phyloP scores from a whole-genome alignment of 2,888 invertebrate species.

The Spatulosminthurus flaviceps region DNA sequence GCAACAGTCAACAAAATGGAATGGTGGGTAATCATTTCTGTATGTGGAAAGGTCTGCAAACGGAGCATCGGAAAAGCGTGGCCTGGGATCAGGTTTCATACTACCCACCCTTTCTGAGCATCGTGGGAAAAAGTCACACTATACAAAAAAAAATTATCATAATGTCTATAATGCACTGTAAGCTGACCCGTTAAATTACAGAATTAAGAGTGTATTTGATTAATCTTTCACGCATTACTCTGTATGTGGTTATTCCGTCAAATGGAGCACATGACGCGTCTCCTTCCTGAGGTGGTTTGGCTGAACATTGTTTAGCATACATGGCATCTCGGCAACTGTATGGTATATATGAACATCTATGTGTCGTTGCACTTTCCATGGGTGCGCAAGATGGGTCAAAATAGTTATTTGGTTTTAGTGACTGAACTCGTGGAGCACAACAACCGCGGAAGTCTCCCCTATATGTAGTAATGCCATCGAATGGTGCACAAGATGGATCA shows the following conservation, averaged over 20 bases:
- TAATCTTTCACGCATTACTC: conserved; percentile 31
- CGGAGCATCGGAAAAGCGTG: conserved; percentile 49
- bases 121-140: conserved; percentile 46
- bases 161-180: no score
- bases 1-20: conserved; percentile 52
- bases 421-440: conserved; percentile 37
- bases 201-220: no score
- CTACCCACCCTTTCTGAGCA: conserved; percentile 7
- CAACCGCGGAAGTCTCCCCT: conserved; percentile 46
- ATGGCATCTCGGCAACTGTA: conserved; percentile 41
- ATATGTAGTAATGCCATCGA: conserved; percentile 53
- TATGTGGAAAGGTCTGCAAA: conserved; percentile 54
- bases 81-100: conserved; percentile 46
- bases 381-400: conserved; percentile 50
- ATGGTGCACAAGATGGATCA: conserved; percentile 48
- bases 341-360: conserved; percentile 52
- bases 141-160: not conserved
- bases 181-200: no score
- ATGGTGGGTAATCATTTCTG: conserved; percentile 54
- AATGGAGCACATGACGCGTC: conserved; percentile 39
- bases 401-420: conserved; percentile 45
- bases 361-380: conserved; percentile 53
- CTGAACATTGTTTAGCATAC: conserved; percentile 38
- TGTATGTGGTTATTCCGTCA: conserved; percentile 51
- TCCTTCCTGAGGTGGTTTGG: conserved; percentile 36